Conservation (phyloP, 2,888 invertebrate species). For the Steinernema carpocapsae region DNA sequence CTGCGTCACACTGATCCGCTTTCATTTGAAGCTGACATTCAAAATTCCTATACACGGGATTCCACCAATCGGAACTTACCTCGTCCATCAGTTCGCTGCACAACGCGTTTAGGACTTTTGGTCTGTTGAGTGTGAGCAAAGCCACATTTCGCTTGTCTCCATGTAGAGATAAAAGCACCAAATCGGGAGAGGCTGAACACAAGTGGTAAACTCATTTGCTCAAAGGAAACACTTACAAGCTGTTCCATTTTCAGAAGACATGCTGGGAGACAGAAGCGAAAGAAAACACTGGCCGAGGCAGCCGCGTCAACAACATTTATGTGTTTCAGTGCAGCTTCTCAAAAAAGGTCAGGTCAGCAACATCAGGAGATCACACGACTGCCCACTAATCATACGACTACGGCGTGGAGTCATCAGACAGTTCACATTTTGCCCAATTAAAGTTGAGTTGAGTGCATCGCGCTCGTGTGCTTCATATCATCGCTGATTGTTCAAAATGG, state of each 20-base stretch:
- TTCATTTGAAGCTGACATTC: slow-evolving; percentile 73
- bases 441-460: no score
- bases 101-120: slow-evolving; percentile 93
- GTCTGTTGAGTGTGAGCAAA: slow-evolving; percentile 87
- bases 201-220: neutral
- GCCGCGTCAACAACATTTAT: neutral
- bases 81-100: slow-evolving; percentile 87
- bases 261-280: neutral
- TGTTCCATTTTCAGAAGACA: neutral
- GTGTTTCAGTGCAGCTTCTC: neutral
- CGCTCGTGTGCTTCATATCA: no score
- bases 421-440: no score
- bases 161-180: slow-evolving; percentile 52
- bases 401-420: no score
- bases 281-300: neutral
- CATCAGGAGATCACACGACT: no score
- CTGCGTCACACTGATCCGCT: slow-evolving; percentile 76
- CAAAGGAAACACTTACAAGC: neutral
- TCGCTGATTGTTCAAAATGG: no score
- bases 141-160: slow-evolving; percentile 82
- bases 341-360: no score
- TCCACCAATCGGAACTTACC: no score
- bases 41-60: no score
- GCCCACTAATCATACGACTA: no score
- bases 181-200: neutral